Evolutionary conservation across 2,797 vertebrate genomes (phyloP).

Genomic region (Falco columbarius): DNA sequence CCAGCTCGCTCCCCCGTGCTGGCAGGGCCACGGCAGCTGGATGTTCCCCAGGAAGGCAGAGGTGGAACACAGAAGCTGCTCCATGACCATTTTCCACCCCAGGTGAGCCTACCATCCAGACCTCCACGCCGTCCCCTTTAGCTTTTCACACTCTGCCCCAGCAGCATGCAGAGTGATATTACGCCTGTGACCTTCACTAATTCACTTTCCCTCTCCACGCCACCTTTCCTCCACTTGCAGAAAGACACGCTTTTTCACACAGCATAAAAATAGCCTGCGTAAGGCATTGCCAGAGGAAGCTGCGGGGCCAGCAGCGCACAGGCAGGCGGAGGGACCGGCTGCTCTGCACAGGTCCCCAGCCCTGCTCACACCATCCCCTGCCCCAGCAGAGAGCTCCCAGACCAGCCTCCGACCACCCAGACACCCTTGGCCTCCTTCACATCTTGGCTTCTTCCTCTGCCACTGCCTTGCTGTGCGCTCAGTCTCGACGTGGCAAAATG

Average conservation of each 20-base stretch:
- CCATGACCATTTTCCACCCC: neutral
- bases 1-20: neutral
- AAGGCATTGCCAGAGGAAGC: constrained; percentile 53
- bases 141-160: neutral
- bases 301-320: neutral
- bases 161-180: neutral
- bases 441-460: neutral
- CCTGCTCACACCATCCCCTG: neutral
- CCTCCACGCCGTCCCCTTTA: neutral
- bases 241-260: constrained; percentile 34
- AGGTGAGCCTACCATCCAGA: fast-evolving
- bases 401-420: neutral
- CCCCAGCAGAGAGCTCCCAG: neutral
- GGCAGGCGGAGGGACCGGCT: neutral
- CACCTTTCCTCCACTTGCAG: constrained; percentile 23
- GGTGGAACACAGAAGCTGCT: neutral
- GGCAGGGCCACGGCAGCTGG: neutral
- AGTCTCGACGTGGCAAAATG: neutral
- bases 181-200: constrained; percentile 58
- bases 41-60: neutral
- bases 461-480: neutral
- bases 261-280: constrained; percentile 42
- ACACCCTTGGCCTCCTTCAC: neutral
- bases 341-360: neutral
- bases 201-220: constrained; percentile 40